A percentile compares a stretch with the other conserved stretches of the same genome.
These are phyloP conservation scores for Gasteruption jaculator DNA, from an alignment of 2,888 invertebrate species.

Conservation along the genomic window DNA sequence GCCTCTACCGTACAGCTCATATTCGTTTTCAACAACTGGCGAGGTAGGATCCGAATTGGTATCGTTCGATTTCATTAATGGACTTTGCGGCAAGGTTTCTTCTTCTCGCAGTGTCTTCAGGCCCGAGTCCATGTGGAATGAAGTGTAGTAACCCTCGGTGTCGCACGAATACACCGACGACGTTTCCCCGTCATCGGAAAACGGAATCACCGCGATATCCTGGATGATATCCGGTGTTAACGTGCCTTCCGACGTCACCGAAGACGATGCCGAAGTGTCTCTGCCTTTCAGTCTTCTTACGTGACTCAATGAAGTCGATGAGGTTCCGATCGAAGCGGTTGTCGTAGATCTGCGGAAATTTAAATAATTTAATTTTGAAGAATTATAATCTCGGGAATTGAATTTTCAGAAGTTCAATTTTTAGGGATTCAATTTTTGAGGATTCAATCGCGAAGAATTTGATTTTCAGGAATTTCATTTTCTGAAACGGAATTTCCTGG, in stretches of 20 bases:
- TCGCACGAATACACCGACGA: constrained; percentile 93
- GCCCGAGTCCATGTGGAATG: constrained; percentile 95
- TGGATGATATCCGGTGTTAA: constrained; percentile 79
- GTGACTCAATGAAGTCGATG: constrained; percentile 49
- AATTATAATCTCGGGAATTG: neutral
- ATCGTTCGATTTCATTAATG: constrained; percentile 62
- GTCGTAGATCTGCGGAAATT: constrained; percentile 46
- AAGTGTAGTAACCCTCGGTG: constrained; percentile 96
- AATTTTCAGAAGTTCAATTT: too few relatives aligned
- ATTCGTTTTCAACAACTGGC: constrained; percentile 78
- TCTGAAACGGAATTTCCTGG: neutral
- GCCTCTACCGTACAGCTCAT: constrained; percentile 87
- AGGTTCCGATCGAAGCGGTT: constrained; percentile 49
- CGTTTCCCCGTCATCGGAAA: constrained; percentile 75
- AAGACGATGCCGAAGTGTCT: constrained; percentile 74
- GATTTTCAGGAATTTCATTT: too few relatives aligned
- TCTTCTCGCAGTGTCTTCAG: constrained; percentile 78
- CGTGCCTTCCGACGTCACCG: constrained; percentile 81
- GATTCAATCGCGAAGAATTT: too few relatives aligned
- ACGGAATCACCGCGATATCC: constrained; percentile 59
- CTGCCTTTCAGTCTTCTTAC: constrained; percentile 44
- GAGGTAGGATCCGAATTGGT: constrained; percentile 65
- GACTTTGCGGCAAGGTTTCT: constrained; percentile 66
- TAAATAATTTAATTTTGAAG: neutral
- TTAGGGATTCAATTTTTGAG: too few relatives aligned